Base-by-base conservation (phyloP, 1,140 invertebrate species). In the Matsumurasca onukii region DNA sequence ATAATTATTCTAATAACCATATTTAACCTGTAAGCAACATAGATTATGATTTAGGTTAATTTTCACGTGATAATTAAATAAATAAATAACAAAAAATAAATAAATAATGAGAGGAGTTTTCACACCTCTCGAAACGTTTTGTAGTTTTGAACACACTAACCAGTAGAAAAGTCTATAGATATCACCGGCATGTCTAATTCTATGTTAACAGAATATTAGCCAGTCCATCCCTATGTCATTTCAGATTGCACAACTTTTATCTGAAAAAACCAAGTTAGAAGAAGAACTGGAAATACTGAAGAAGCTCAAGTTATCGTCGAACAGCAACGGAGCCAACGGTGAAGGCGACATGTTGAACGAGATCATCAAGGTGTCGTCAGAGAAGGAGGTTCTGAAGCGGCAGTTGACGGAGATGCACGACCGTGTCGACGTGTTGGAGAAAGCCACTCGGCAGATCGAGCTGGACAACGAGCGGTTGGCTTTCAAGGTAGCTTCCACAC, bases 391-490 rank as follows among this genome's bases (percentile, higher is more conserved):
- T 1, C 69, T 80, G 39, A 73, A 72, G 72, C 61, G 74, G 64
- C 74, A 77, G 73, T 74, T 78, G 9, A 68, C 72, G 45, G 78
- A 78, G 67, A 74, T 78, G 71, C 73, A 63, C 39, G 75, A 79
- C 15, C 30, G 77, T 9, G 73, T 80, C 17, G 66, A 73, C 17
- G 55, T 77, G 17, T 52, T 79, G 20, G 77, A 79, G 67, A 78
- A 77, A 68, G 73, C 77, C 5, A 76, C 76, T 12, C 67, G 75
- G 31, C 76, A 78, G 66, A 68, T 77, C 22, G 77, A 78, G 69
- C 66, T 77, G 12, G 76, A 79, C 67, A 79, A 78, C 72, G 78
- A 79, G 66, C 74, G 74, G 59, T 72, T 79, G 27, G 77, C 77
- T 2, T 79, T 75, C 59, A 79, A 79, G 76, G 78, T 79, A 66